Evolutionary conservation across 2,888 invertebrate species (phyloP), one percentile per base, ranked within the genome.

Genomic region (Cepaea hortensis): DNA sequence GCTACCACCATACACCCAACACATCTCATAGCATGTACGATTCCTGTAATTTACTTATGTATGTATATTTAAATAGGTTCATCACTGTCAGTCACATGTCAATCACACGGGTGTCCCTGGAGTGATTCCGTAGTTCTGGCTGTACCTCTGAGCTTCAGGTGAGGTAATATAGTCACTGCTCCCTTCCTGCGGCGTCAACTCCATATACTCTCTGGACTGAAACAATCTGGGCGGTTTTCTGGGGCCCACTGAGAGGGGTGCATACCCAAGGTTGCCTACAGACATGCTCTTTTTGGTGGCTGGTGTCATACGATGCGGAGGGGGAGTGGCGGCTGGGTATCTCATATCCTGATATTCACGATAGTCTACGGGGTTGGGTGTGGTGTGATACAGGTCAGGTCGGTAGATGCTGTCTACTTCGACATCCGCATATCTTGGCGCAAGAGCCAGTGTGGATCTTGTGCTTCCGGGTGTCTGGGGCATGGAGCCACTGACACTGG

Each of bases 221-320:
- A 91, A 91, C 65, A 90, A 81, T 11, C 93, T 84, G 4, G 93
- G 93, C 18, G 93, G 93, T 81, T 92, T 92, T 86, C 91, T 91
- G 23, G 92, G 92, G 5, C 91, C 90, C 23, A 77, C 46, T n/a
- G 85, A 9, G 1, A 85, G 61, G 18, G 88, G 87, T 20, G 81
- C 20, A 55, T 81, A 84, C 61, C 91, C 91, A 46, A 93, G 87
- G 88, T 92, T 90, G 65, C 91, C 91, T 13, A 92, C 91, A 48
- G 93, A 93, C 89, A 91, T 91, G 91, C 92, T 92, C 87, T 91
- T 91, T 79, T 89, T 88, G 23, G 85, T 85, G n/a, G 82, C 80
- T 18, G 84, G 68, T 13, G 88, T 86, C 80, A 87, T 87, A 70
- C 88, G 84, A 65, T 88, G 87, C 18, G 87, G 87, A 18, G 90